Evolutionary conservation across 2,888 invertebrate genomes (phyloP), one percentile per base, ranked within the genome.

Genomic region (Parnassius smintheus): DNA sequence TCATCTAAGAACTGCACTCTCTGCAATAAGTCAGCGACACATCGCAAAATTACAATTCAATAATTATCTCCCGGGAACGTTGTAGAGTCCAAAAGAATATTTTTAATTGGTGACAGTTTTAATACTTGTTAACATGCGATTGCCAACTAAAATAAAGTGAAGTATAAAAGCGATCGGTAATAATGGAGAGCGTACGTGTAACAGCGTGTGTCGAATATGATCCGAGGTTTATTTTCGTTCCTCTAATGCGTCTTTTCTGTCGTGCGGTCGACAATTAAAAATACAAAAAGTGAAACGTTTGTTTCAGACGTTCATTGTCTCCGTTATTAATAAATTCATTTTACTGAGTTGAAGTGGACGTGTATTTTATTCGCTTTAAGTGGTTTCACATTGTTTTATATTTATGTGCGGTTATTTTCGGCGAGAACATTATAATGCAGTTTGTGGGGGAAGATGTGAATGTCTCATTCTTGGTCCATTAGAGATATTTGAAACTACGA

Each of bases 351-450:
- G 88, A 87, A 88, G 88, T 83, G 81, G 89, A 89, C 89, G 86
- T 91, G 90, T 90, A 90, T 91, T 91, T 91, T 91, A 91, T 91
- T 91, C 91, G 89, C 91, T 91, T 90, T 91, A 91, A 91, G 91
- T 91, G 91, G 91, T 91, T 90, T 91, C 90, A 91, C 91, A 91
- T 91, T 91, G 90, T 90, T 91, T 91, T 90, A 88, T 91, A 91
- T 91, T 91, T 91, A 91, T 91, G 91, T 90, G 88, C 81, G 86
- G 88, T 88, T 91, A 91, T 91, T 91, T 91, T 90, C 79, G 89
- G 85, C 83, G 77, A 81, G 82, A 85, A 88, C 91, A 88, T 91
- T 89, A 91, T 91, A 89, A 90, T 88, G 88, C 88, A 87, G 89
- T 88, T 90, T 88, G 91, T 88, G 87, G 90, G 91, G 91, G 91